Base-by-base conservation (phyloP, 2,797 vertebrate species). In the Saxicola maurus region DNA sequence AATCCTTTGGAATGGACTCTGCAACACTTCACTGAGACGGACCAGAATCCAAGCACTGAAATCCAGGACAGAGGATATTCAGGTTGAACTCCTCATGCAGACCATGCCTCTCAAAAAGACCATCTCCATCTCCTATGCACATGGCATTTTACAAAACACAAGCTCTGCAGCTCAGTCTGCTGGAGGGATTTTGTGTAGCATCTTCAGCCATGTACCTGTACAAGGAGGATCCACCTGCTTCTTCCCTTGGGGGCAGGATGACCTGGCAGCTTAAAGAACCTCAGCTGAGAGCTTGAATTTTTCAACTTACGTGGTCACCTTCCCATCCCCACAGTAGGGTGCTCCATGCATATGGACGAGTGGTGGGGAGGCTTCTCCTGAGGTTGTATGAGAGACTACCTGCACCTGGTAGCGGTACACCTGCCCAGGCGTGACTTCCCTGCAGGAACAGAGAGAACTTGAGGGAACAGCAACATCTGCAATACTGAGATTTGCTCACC, bases 261-360 rank as follows among this genome's bases (percentile, higher is more conserved):
- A 51, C 27, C n/a, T 5, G 8, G 21, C 19, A 89, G 31, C 51
- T 52, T 49, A 21, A 31, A 81, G 49, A 89, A 64, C 10, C 46
- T 79, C n/a, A 61, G 45, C 28, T 42, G 53, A 49, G n/a, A 78
- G 20, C n/a, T 25, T 30, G 12, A 7, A 17, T 53, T 30, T 35
- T 5, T 9, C 12, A 51, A 96, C 98, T 96, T 96, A 99, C 99
- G 30, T 93, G 73, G 98, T 97, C 76, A 98, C 95, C 91, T 96
- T 95, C 45, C 98, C 98, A 51, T 99, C 98, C 31, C 99, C 98
- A 25, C 99, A 99, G 96, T 98, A 99, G 59, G 98, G 83, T 24
- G 98, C 88, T 68, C 98, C 98, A 0, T 98, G 98, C 48, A 96
- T 86, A 23, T 99, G 98, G 91, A 97, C 9, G 5, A 99, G 97